Conservation (phyloP, 2,113 vertebrate species). For the Malurus alboscapulatus region DNA sequence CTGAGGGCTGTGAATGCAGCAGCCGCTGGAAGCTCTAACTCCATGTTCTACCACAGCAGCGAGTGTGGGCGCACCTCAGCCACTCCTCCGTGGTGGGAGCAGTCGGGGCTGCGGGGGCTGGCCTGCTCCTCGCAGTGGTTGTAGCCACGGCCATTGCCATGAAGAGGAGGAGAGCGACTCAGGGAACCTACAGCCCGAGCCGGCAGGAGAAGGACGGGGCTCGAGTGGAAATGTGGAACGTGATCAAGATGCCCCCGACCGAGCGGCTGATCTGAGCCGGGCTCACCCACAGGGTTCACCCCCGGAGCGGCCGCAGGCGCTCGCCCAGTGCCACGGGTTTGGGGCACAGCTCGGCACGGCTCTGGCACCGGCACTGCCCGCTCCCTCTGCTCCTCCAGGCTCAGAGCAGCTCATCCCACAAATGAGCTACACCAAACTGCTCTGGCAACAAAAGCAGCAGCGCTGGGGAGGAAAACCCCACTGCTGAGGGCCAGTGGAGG, state of each 20-base stretch:
- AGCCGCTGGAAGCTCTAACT: background rate
- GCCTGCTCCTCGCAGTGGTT: conserved; percentile 33
- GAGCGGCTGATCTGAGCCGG: conserved; percentile 65
- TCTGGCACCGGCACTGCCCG: background rate
- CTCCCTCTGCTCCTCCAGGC: background rate
- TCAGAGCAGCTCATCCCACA: background rate
- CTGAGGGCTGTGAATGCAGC: background rate
- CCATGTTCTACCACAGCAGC: conserved; percentile 53
- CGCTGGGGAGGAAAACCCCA: accelerated
- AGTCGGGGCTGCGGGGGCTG: conserved; percentile 55
- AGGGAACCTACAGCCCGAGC: conserved; percentile 71
- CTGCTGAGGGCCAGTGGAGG: background rate
- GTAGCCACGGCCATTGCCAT: conserved; percentile 28
- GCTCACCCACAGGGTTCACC: background rate
- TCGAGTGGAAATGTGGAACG: conserved; percentile 71
- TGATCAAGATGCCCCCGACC: conserved; percentile 68
- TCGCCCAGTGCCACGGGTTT: background rate
- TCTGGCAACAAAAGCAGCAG: background rate
- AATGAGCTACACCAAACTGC: accelerated
- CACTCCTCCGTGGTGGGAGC: conserved; percentile 63
- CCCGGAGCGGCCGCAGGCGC: background rate
- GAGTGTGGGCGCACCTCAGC: conserved; percentile 43
- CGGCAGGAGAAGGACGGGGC: conserved; percentile 72
- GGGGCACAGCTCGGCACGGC: background rate
- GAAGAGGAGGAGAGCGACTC: conserved; percentile 70